A percentile compares a stretch with the other conserved stretches of the same genome.
Evolutionary conservation across 2,797 vertebrate species (phyloP).

Genomic region (Siniperca undulata): DNA sequence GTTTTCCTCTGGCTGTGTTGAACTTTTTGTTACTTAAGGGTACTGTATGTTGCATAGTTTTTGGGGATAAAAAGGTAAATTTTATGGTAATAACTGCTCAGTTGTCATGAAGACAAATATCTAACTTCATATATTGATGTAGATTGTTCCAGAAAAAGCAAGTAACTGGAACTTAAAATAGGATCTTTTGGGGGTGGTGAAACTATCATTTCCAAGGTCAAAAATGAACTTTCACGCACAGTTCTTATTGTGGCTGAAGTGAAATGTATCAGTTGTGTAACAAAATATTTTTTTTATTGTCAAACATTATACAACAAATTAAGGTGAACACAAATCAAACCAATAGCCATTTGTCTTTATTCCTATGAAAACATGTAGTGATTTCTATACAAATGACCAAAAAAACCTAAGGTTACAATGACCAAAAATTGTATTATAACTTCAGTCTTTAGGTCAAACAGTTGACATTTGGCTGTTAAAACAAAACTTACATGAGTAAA

Average conservation of each 20-base stretch:
- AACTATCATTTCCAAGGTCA: background rate
- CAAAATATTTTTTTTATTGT: constrained; percentile 68
- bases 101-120: background rate
- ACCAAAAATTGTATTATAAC: constrained; percentile 55
- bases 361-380: constrained; percentile 69
- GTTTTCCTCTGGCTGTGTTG: background rate
- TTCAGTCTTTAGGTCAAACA: constrained; percentile 53
- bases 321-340: constrained; percentile 49
- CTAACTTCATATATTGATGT: background rate
- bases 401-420: constrained; percentile 52
- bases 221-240: background rate
- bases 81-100: background rate
- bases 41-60: background rate
- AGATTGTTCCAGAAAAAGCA: background rate
- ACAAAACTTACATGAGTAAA: constrained; percentile 54
- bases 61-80: background rate
- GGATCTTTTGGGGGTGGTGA: no score
- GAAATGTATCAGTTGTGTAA: constrained; percentile 36
- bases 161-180: background rate
- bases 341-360: constrained; percentile 62
- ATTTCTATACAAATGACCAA: constrained; percentile 61
- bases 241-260: background rate
- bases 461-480: constrained; percentile 69
- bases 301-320: constrained; percentile 58
- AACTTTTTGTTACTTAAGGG: background rate